Percentiles rank a stretch among this genome's conserved stretches.
Evolutionary conservation across 2,888 invertebrate genomes (phyloP).

Genomic region (Noctua comes): DNA sequence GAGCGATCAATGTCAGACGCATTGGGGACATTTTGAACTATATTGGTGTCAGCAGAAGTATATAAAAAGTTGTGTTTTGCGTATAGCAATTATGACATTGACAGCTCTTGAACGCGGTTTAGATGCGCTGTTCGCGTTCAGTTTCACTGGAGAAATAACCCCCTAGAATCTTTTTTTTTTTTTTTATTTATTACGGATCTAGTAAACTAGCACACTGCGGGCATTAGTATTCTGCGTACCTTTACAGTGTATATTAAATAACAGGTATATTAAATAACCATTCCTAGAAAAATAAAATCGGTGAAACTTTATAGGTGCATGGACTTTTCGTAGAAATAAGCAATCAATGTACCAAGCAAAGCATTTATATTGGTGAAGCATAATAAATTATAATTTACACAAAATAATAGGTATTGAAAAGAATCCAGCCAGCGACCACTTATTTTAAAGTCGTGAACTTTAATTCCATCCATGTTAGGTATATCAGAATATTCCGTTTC

Average conservation of each 20-base stretch:
- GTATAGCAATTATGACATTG: too few species aligned
- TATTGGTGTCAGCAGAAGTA: conserved; percentile 19
- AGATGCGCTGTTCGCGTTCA: not conserved
- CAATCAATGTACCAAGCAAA: not conserved
- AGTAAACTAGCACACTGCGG: too few species aligned
- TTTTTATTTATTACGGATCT: not conserved
- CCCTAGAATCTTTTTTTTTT: too few species aligned
- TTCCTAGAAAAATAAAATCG: conserved; percentile 12
- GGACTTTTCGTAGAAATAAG: conserved; percentile 10
- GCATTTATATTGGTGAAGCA: not conserved
- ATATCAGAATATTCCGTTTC: not conserved
- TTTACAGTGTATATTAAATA: not conserved
- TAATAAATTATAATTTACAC: not conserved
- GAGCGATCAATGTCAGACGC: conserved; percentile 13
- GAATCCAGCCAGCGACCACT: not conserved
- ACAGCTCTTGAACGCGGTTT: not conserved
- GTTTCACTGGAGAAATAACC: too few species aligned
- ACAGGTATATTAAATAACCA: not conserved
- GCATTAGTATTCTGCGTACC: not conserved
- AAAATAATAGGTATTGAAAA: not conserved
- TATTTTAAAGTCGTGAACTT: not conserved
- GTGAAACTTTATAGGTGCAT: not conserved
- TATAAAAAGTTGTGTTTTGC: not conserved
- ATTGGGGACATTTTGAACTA: conserved; percentile 1
- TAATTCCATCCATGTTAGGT: not conserved